These are phyloP conservation scores for Gambusia yucatana DNA, from an alignment of 2,797 vertebrate species.

Conservation along the genomic window DNA sequence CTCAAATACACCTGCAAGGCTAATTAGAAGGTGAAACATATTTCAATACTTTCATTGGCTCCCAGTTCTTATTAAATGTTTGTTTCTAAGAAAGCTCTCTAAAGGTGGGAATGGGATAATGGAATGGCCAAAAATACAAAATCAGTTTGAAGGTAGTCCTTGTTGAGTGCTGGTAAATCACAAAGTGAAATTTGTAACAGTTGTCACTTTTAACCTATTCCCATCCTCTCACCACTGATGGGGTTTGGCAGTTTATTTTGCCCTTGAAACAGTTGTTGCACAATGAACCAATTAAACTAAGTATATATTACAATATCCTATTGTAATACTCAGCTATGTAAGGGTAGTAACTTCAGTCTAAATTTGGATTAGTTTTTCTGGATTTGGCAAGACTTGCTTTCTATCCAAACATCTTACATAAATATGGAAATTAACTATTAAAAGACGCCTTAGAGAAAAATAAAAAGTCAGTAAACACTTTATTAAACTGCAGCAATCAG, in stretches of 20 bases:
- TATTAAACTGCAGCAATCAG: conserved; percentile 71
- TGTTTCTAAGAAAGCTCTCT: not conserved
- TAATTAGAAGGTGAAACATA: not conserved
- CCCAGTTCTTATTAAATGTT: not conserved
- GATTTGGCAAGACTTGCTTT: not conserved
- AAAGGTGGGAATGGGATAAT: not conserved
- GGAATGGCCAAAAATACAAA: not conserved
- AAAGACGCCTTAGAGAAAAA: conserved; percentile 1
- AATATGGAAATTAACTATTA: not conserved
- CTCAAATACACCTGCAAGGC: too few relatives aligned
- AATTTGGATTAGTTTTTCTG: not conserved
- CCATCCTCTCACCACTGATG: not conserved
- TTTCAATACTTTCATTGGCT: not conserved
- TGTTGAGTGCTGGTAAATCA: not conserved
- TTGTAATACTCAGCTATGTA: not conserved
- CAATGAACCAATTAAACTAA: not conserved
- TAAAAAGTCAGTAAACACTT: conserved; percentile 62
- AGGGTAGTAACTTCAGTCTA: not conserved
- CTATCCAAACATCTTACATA: not conserved
- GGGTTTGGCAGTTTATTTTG: not conserved
- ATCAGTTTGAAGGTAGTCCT: not conserved
- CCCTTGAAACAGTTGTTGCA: not conserved
- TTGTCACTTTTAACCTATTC: not conserved
- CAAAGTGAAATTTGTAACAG: not conserved
- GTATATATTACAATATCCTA: not conserved